A percentile compares a stretch with the other conserved stretches of the same genome.
phyloP scores from a whole-genome alignment of 2,888 invertebrate genomes.

The Carcina quercana region DNA sequence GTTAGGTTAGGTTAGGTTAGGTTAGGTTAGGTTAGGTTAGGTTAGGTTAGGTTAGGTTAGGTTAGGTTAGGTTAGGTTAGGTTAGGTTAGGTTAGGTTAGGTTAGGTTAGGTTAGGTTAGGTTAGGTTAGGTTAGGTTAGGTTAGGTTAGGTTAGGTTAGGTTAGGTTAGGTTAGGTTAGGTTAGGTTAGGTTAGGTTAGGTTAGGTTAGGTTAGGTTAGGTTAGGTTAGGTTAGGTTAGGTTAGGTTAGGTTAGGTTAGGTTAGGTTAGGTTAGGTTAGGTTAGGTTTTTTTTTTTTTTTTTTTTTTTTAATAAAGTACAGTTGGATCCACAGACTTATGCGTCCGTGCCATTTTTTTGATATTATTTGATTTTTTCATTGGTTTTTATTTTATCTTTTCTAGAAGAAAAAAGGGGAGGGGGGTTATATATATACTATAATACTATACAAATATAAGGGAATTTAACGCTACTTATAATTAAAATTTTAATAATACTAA shows the following conservation, averaged over 20 bases:
- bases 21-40: conserved; percentile 11
- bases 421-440: no score
- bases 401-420: no score
- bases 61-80: not conserved
- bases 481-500: no score
- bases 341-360: no score
- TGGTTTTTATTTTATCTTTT: no score
- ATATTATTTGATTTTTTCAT: no score
- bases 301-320: no score
- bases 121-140: conserved; percentile 14
- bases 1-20: conserved; percentile 11
- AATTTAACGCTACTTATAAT: no score
- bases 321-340: no score
- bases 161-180: conserved; percentile 21
- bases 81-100: not conserved
- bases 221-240: conserved; percentile 23
- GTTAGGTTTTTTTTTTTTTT: no score
- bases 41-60: not conserved
- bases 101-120: not conserved
- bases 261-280: conserved; percentile 21
- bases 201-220: conserved; percentile 22
- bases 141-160: conserved; percentile 20
- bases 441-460: no score
- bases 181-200: conserved; percentile 23
- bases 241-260: conserved; percentile 20